Conservation (phyloP, 2,888 invertebrate species). For the Coecobrya sp. region DNA sequence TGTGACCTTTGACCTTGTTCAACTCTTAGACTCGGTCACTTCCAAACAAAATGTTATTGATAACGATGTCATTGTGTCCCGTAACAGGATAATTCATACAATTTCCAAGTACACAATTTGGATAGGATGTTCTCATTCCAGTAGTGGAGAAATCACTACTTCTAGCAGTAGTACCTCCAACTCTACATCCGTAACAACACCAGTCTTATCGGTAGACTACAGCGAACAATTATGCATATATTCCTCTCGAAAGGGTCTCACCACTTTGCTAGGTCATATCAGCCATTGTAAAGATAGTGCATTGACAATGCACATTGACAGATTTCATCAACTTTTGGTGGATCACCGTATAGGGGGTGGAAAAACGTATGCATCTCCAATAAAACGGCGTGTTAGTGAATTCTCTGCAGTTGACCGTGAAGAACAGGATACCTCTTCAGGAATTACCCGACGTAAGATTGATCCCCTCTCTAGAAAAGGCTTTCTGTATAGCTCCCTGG, state of each 20-base stretch:
- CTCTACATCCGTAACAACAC: not conserved
- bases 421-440: not conserved
- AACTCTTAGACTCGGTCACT: slow-evolving; percentile 8
- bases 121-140: slow-evolving; percentile 33
- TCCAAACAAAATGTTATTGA: not conserved
- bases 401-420: not conserved
- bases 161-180: not conserved
- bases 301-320: slow-evolving; percentile 42
- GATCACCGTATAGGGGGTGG: not conserved
- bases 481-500: slow-evolving; percentile 76
- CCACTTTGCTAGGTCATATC: not conserved
- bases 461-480: slow-evolving; percentile 47
- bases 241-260: slow-evolving; percentile 4
- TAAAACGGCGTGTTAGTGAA: not conserved
- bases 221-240: slow-evolving; percentile 10
- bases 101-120: slow-evolving; percentile 35
- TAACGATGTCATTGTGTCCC: not conserved
- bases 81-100: not conserved
- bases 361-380: not conserved
- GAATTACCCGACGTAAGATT: not conserved
- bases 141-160: not conserved
- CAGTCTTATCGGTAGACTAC: not conserved
- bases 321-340: slow-evolving; percentile 11
- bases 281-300: not conserved
- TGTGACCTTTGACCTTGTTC: slow-evolving; percentile 42